Evolutionary conservation across 2,113 vertebrate genomes (phyloP), one percentile per base, ranked within the genome.

Genomic region (Pycnonotus jocosus): DNA sequence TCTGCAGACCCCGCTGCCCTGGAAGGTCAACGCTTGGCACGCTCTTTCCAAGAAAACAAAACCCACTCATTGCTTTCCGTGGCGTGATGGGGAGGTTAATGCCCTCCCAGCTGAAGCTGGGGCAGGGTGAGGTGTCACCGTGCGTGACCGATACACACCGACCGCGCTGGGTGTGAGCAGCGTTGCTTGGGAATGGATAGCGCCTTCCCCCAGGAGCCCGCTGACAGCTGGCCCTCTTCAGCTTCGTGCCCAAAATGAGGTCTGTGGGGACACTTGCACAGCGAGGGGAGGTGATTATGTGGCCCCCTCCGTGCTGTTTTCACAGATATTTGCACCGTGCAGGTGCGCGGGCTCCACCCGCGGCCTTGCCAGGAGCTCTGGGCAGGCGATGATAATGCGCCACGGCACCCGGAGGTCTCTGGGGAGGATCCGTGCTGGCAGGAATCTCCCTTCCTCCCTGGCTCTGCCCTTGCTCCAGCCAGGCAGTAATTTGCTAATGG

Each of bases 401-500:
- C 7, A 0, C 0, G 47, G 71, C 92, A 78, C n/a, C 23, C 0
- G 1, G 14, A 24, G 89, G 35, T 58, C 5, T 0, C 27, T 6
- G 47, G 65, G 83, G 73, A 92, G 81, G 56, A 84, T 57, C 23
- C 0, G 2, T 56, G 56, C 56, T 11, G 9, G 38, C 70, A 87
- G 77, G 24, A 58, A 54, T 73, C 20, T 50, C 50, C 38, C 60
- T 81, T 35, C 72, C 31, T 86, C 65, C 53, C 33, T 0, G 3
- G 10, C 53, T 80, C 74, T 54, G 33, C 71, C 78, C 81, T 88
- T 45, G 60, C 76, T 86, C 58, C 88, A 94, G 54, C 23, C 62
- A 66, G 79, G 70, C 73, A 73, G 37, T 61, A 76, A 92, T 91
- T 95, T 95, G 42, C 45, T 92, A 95, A 92, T 89, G 73, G 84